A percentile compares a stretch with the other conserved stretches of the same genome.
phyloP scores from a whole-genome alignment of 92 coral and sea anemone genomes.

The Paragorgia papillata region DNA sequence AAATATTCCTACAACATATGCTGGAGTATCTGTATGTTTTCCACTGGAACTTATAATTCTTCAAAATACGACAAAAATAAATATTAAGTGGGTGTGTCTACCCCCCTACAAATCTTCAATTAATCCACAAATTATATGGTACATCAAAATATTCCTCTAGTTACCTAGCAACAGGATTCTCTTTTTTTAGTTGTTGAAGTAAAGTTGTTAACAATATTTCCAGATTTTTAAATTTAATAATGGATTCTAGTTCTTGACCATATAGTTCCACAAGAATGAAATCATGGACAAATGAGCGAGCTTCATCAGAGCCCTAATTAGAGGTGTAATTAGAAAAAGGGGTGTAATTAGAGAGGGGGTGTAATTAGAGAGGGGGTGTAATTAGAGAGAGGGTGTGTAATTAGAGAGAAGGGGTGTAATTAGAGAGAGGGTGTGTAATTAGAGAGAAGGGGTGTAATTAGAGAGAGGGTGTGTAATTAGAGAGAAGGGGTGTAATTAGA shows the following conservation, averaged over 20 bases:
- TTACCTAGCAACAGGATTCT: constrained; percentile 79
- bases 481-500: no score
- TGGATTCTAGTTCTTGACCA: constrained; percentile 67
- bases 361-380: no score
- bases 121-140: no score
- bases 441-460: no score
- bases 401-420: no score
- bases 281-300: constrained; percentile 79
- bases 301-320: constrained; percentile 73
- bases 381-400: no score
- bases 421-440: no score
- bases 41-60: constrained; percentile 84
- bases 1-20: constrained; percentile 85
- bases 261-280: constrained; percentile 77
- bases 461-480: no score
- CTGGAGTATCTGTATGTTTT: constrained; percentile 69
- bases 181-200: constrained; percentile 63
- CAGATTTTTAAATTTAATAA: constrained; percentile 73
- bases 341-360: no score
- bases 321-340: background rate
- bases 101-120: no score
- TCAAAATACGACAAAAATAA: background rate
- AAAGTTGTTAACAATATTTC: constrained; percentile 64
- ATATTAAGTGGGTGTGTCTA: no score
- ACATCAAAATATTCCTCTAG: no score